Conservation (phyloP, 2,888 invertebrate genomes). For the Tetrapedia diversipes region DNA sequence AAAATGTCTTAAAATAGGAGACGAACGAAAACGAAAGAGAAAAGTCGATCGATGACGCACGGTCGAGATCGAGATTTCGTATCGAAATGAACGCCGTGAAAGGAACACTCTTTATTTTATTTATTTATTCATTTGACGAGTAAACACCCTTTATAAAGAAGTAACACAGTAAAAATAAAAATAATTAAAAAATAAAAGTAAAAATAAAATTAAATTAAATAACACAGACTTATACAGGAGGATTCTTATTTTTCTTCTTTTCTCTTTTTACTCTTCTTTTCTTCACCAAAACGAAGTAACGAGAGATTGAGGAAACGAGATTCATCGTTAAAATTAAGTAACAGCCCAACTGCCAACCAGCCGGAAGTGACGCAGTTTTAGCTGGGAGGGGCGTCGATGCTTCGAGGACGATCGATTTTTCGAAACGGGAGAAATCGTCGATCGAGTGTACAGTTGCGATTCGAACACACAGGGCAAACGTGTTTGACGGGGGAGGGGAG, state of each 20-base stretch:
- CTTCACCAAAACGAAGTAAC: no score
- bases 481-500: no score
- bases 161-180: no score
- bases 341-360: slow-evolving; percentile 65
- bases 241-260: slow-evolving; percentile 32
- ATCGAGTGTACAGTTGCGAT: slow-evolving; percentile 30
- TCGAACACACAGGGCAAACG: no score
- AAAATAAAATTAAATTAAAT: no score
- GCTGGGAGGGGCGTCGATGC: slow-evolving; percentile 5
- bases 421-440: slow-evolving; percentile 21
- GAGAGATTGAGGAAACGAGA: neutral
- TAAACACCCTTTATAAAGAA: no score
- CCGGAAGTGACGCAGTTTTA: slow-evolving; percentile 25
- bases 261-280: no score
- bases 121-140: no score
- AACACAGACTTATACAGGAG: no score
- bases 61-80: slow-evolving; percentile 4
- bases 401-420: slow-evolving; percentile 39
- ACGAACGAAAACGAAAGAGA: neutral
- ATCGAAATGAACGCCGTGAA: neutral
- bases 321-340: slow-evolving; percentile 41
- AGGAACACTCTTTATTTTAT: no score
- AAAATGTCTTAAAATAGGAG: neutral
- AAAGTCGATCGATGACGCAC: neutral
- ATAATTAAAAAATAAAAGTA: no score